Percentiles rank a stretch among this genome's conserved stretches.
phyloP scores from a whole-genome alignment of 2,888 invertebrate genomes.

The Agriopis leucophaearia region DNA sequence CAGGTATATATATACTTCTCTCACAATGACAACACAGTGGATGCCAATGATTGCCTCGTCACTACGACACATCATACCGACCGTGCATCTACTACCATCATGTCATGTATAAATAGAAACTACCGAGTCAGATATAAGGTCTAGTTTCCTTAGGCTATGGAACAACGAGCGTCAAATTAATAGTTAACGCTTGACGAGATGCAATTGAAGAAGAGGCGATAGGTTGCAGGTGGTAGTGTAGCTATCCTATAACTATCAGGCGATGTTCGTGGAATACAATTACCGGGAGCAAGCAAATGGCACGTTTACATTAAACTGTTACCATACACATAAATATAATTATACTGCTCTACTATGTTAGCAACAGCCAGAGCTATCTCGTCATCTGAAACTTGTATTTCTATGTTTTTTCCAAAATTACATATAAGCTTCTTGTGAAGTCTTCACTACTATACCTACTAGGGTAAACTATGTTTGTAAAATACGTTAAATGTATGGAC shows the following conservation, averaged over 20 bases:
- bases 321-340: not conserved
- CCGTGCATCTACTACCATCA: conserved; percentile 14
- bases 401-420: too few relatives aligned
- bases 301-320: conserved; percentile 28
- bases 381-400: too few relatives aligned
- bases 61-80: conserved; percentile 45
- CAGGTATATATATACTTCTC: too few relatives aligned
- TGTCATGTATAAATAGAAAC: conserved; percentile 12
- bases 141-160: conserved; percentile 17
- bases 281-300: conserved; percentile 33
- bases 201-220: conserved; percentile 56
- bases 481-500: too few relatives aligned
- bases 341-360: not conserved
- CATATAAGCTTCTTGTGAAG: too few relatives aligned
- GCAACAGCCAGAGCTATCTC: too few relatives aligned
- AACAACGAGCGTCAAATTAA: conserved; percentile 45
- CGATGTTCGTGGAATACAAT: conserved; percentile 23
- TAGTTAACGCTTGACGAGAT: conserved; percentile 56
- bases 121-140: not conserved
- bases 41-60: conserved; percentile 27
- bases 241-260: conserved; percentile 33
- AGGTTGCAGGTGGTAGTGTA: conserved; percentile 45
- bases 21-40: too few relatives aligned
- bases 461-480: too few relatives aligned
- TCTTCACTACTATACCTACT: too few relatives aligned